These are phyloP conservation scores for Mercenaria mercenaria DNA, from an alignment of 1,140 invertebrate species.

Conservation along the genomic window DNA sequence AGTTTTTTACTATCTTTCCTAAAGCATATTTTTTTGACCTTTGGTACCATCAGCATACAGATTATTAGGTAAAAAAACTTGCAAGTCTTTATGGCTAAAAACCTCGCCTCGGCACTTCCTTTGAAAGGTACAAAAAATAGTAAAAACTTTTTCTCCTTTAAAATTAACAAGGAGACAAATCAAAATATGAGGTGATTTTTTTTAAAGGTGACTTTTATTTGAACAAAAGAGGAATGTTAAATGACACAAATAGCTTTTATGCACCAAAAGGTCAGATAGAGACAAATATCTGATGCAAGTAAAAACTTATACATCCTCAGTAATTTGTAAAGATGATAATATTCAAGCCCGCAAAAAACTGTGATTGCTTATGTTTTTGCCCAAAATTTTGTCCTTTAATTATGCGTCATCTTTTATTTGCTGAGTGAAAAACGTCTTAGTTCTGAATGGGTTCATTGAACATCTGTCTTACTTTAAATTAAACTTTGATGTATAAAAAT, in stretches of 20 bases:
- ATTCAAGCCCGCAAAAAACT: neutral
- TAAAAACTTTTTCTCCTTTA: neutral
- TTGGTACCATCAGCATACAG: too few species aligned
- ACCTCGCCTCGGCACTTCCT: too few species aligned
- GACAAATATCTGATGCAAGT: neutral
- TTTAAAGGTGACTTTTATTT: neutral
- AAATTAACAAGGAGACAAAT: neutral
- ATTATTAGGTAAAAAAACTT: too few species aligned
- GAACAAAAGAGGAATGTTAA: neutral
- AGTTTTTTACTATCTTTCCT: too few species aligned
- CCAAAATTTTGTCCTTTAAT: constrained; percentile 16
- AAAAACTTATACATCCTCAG: neutral
- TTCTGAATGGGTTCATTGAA: constrained; percentile 20
- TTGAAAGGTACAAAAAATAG: too few species aligned
- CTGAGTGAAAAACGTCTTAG: neutral
- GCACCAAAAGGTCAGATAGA: neutral
- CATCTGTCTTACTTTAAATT: neutral
- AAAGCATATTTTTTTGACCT: too few species aligned
- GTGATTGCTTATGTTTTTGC: neutral
- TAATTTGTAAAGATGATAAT: neutral
- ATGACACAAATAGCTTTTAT: neutral
- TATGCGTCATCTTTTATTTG: constrained; percentile 5
- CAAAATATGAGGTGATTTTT: neutral
- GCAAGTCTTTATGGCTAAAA: too few species aligned
- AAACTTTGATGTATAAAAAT: constrained; percentile 5